Conservation (phyloP, 2,113 vertebrate species). For the Rhombomys opimus region DNA sequence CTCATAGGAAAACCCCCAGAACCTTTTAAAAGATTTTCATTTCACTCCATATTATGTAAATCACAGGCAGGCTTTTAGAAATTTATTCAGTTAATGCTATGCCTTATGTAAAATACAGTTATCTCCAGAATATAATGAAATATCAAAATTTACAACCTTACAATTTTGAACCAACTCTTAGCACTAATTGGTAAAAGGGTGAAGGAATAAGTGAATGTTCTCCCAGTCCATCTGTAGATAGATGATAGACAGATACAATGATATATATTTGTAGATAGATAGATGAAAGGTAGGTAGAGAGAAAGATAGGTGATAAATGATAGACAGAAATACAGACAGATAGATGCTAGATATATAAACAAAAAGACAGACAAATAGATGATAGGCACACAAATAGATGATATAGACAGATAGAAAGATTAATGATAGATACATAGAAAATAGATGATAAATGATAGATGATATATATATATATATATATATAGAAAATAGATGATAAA, state of each 20-base stretch:
- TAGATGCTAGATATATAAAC: too few species aligned
- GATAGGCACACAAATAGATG: neutral
- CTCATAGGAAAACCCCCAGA: neutral
- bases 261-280: neutral
- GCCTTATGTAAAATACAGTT: neutral
- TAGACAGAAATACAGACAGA: too few species aligned
- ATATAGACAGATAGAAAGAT: neutral
- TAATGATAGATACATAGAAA: too few species aligned
- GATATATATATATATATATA: too few species aligned
- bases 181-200: neutral
- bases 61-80: neutral
- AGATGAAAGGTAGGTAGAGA: neutral
- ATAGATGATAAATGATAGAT: too few species aligned
- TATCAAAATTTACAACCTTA: neutral
- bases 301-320: neutral
- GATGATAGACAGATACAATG: neutral
- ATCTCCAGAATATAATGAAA: neutral
- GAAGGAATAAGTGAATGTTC: neutral
- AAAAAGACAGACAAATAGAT: neutral
- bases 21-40: neutral
- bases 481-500: neutral
- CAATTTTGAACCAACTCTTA: too few species aligned
- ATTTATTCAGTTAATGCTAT: neutral
- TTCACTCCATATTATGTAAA: neutral
- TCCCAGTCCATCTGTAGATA: neutral